Percentiles rank a stretch among this genome's conserved stretches.
phyloP scores from a whole-genome alignment of 2,797 vertebrate species.

The Anableps anableps region DNA sequence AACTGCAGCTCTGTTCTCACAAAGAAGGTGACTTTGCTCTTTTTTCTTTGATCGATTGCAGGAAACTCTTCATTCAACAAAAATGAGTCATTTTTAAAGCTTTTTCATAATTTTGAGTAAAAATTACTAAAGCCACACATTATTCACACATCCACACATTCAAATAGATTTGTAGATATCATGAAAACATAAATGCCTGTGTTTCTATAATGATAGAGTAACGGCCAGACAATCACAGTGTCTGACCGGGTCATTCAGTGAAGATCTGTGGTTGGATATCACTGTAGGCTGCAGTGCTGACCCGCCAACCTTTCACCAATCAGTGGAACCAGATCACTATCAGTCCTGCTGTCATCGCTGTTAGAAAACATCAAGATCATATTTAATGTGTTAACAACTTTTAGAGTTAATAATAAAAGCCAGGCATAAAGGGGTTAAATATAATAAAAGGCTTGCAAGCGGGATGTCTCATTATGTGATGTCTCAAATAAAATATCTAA shows the following conservation, averaged over 20 bases:
- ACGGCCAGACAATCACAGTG: neutral
- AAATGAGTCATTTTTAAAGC: neutral
- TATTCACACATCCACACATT: neutral
- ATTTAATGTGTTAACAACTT: neutral
- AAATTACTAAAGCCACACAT: neutral
- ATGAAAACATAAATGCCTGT: neutral
- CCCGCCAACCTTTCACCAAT: neutral
- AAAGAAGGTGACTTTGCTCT: neutral
- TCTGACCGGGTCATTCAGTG: neutral
- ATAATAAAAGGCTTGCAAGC: no score
- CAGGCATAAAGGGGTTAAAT: neutral
- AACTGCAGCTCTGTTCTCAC: neutral
- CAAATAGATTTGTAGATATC: neutral
- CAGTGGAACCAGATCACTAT: slow-evolving; percentile 6
- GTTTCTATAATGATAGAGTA: neutral
- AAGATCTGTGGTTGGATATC: neutral
- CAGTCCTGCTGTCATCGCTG: slow-evolving; percentile 16
- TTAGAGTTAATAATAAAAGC: neutral
- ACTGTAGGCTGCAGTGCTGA: neutral
- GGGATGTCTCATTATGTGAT: neutral
- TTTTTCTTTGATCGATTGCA: neutral
- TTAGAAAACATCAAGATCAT: neutral
- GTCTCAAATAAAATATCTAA: neutral
- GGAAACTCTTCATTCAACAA: neutral
- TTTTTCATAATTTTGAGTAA: neutral